phyloP scores from a whole-genome alignment of 2,888 invertebrate species.

The Temnothorax unifasciatus region DNA sequence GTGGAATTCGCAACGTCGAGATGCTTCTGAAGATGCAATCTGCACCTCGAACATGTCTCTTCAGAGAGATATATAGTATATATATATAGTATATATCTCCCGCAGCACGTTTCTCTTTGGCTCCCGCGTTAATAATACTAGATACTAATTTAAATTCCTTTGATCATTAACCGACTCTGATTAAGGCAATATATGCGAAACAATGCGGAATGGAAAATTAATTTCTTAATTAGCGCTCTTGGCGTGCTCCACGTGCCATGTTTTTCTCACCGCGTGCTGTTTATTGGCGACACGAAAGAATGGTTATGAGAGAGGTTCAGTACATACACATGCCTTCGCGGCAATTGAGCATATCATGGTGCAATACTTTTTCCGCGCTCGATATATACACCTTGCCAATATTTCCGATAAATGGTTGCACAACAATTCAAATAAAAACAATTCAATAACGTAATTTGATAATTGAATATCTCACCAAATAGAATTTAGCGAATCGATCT shows the following conservation, averaged over 20 bases:
- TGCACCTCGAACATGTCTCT: slow-evolving; percentile 61
- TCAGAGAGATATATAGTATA: slow-evolving; percentile 5
- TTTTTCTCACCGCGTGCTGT: not conserved
- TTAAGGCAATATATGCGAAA: slow-evolving; percentile 59
- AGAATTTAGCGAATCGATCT: not conserved
- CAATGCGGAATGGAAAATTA: slow-evolving; percentile 44
- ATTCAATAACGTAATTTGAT: slow-evolving; percentile 23
- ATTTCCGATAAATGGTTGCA: slow-evolving; percentile 16
- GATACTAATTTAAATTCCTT: slow-evolving; percentile 73
- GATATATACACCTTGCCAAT: not conserved
- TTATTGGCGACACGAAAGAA: slow-evolving; percentile 2
- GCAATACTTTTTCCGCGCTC: not conserved
- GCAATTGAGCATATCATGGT: not conserved
- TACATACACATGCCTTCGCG: not conserved
- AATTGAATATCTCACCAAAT: slow-evolving; percentile 1
- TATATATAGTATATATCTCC: slow-evolving; percentile 9
- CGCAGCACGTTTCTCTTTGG: slow-evolving; percentile 41
- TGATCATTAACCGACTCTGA: slow-evolving; percentile 69
- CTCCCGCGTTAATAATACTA: slow-evolving; percentile 66
- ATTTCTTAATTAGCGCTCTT: slow-evolving; percentile 42
- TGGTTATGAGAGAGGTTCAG: not conserved
- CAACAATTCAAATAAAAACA: slow-evolving; percentile 25
- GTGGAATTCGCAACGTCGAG: slow-evolving; percentile 62
- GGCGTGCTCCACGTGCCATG: not conserved
- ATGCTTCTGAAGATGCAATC: slow-evolving; percentile 69